phyloP scores from a whole-genome alignment of 2,113 vertebrate genomes.

The Etia nguti region DNA sequence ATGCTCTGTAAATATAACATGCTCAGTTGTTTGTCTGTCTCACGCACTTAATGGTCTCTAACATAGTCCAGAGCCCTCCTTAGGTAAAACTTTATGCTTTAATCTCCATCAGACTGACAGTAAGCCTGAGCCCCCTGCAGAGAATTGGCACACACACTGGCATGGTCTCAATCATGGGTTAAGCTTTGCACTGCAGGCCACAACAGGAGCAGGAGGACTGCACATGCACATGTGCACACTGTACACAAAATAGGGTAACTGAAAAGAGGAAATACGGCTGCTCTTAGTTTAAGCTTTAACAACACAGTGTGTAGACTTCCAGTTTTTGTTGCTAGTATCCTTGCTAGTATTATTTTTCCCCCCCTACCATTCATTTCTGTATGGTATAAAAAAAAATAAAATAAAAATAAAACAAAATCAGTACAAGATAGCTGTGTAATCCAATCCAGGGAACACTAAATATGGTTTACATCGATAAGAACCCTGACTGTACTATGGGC shows the following conservation, averaged over 20 bases:
- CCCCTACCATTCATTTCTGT: neutral
- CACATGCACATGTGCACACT: neutral
- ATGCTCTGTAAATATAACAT: neutral
- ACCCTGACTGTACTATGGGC: neutral
- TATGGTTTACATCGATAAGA: neutral
- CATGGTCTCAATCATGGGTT: neutral
- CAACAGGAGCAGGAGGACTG: neutral
- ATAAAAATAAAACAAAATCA: neutral
- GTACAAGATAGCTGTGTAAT: neutral
- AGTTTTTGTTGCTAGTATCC: neutral
- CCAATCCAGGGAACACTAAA: neutral
- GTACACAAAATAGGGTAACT: neutral
- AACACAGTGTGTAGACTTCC: neutral
- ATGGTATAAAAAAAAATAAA: neutral
- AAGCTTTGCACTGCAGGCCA: neutral
- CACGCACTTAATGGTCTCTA: neutral
- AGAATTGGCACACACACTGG: constrained; percentile 18
- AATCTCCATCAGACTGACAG: constrained; percentile 25
- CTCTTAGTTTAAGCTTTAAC: neutral
- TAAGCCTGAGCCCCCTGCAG: constrained; percentile 33
- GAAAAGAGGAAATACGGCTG: neutral
- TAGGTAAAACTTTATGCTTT: constrained; percentile 29
- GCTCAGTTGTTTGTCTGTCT: neutral
- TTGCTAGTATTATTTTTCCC: no score
- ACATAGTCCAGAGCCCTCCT: neutral